phyloP scores from a whole-genome alignment of 2,888 invertebrate genomes.

The Hirtodrosophila histrioides region DNA sequence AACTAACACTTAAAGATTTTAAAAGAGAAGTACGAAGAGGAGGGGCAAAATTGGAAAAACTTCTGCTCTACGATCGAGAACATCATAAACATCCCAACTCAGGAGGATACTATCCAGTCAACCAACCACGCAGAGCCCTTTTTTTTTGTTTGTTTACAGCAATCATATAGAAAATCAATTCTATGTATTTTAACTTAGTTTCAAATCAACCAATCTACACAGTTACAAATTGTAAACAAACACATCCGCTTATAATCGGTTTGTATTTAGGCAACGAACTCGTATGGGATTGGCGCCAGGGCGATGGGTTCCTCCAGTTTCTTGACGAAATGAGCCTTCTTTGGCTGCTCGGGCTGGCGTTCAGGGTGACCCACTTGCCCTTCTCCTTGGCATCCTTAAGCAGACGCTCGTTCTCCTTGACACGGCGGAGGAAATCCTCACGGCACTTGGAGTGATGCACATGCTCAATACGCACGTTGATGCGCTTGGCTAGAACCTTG shows the following conservation, averaged over 20 bases:
- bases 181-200: conserved; percentile 45
- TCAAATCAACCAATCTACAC: conserved; percentile 49
- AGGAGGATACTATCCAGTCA: no score
- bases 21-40: no score
- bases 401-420: conserved; percentile 95
- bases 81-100: no score
- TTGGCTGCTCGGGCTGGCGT: conserved; percentile 94
- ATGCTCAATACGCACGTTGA: conserved; percentile 99
- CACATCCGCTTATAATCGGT: conserved; percentile 36
- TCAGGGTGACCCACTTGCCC: conserved; percentile 88
- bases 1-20: no score
- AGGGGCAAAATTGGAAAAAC: no score
- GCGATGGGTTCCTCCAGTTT: conserved; percentile 90
- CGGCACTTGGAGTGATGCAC: conserved; percentile 99
- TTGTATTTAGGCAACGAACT: conserved; percentile 95
- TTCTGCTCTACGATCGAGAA: no score
- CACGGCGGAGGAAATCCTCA: conserved; percentile 96
- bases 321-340: conserved; percentile 93
- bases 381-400: conserved; percentile 94
- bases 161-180: conserved; percentile 58
- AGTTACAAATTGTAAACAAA: conserved; percentile 63
- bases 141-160: conserved; percentile 41
- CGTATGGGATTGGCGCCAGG: conserved; percentile 97
- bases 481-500: conserved; percentile 96
- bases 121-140: no score